These are phyloP conservation scores for Protodeltote pygarga DNA, from an alignment of 2,888 invertebrate species.

Conservation along the genomic window DNA sequence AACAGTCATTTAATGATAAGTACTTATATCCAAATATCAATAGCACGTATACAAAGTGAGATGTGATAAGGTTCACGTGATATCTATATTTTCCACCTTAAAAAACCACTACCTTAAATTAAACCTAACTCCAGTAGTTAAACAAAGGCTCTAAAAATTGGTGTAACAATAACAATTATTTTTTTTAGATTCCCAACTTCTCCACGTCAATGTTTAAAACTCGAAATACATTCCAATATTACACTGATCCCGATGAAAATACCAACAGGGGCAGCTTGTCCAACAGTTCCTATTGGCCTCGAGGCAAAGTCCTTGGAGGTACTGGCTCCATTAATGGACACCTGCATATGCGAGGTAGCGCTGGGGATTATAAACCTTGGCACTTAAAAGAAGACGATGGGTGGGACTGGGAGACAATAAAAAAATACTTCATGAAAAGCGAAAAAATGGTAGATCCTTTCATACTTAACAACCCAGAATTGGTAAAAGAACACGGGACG, in stretches of 20 bases:
- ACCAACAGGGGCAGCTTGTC: slow-evolving; percentile 62
- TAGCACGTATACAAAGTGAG: too few species aligned
- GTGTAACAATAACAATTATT: background rate
- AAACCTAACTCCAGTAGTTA: too few species aligned
- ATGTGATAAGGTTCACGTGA: too few species aligned
- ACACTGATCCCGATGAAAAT: slow-evolving; percentile 69
- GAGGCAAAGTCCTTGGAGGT: slow-evolving; percentile 77
- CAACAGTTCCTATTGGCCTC: slow-evolving; percentile 74
- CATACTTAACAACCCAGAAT: slow-evolving; percentile 70
- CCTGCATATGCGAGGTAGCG: slow-evolving; percentile 75
- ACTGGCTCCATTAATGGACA: slow-evolving; percentile 79
- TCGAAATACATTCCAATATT: slow-evolving; percentile 70
- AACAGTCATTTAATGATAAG: too few species aligned
- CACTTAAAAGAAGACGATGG: slow-evolving; percentile 67
- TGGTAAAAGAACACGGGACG: slow-evolving; percentile 74
- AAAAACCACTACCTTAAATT: too few species aligned
- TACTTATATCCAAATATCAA: too few species aligned
- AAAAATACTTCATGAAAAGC: slow-evolving; percentile 76
- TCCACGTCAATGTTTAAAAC: slow-evolving; percentile 66
- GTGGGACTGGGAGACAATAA: slow-evolving; percentile 77
- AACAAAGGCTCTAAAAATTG: too few species aligned
- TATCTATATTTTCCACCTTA: too few species aligned
- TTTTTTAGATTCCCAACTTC: slow-evolving; percentile 75
- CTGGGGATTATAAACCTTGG: slow-evolving; percentile 75
- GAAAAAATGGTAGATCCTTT: slow-evolving; percentile 75